Conservation (phyloP, 53 echinoderm and acorn worm species). For the Arbacia lixula region DNA sequence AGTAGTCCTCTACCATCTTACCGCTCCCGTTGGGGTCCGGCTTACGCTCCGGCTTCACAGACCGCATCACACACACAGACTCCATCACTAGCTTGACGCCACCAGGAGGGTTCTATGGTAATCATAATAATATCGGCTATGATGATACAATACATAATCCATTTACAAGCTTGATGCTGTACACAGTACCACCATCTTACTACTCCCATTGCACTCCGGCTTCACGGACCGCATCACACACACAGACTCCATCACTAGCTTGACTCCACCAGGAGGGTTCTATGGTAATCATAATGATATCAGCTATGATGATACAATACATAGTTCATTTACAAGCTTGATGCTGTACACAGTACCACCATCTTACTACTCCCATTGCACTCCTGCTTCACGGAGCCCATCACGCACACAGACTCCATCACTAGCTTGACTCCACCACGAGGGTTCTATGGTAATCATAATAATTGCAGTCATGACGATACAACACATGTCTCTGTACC, state of each 20-base stretch:
- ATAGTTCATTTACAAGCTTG: no score
- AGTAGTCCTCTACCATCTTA: slow-evolving; percentile 98
- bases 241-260: slow-evolving; percentile 93
- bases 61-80: slow-evolving; percentile 94
- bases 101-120: slow-evolving; percentile 85
- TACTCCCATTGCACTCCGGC: slow-evolving; percentile 84
- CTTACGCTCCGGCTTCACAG: slow-evolving; percentile 92
- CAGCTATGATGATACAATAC: no score
- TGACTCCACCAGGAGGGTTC: slow-evolving; percentile 96
- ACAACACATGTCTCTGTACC: no score
- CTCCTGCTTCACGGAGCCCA: slow-evolving; percentile 92
- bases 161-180: no score
- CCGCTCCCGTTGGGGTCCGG: slow-evolving; percentile 93
- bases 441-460: slow-evolving; percentile 83
- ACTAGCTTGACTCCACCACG: slow-evolving; percentile 91
- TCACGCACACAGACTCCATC: slow-evolving; percentile 96
- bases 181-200: slow-evolving; percentile 99
- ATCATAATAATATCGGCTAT: no score
- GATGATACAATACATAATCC: no score
- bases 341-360: no score
- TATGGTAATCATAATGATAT: no score
- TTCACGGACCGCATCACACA: slow-evolving; percentile 97
- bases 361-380: slow-evolving; percentile 91
- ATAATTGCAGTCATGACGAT: no score
- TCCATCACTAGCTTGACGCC: slow-evolving; percentile 97